These are phyloP conservation scores for Deladenus siricidicola DNA, from an alignment of 2,888 invertebrate genomes.

Conservation along the genomic window DNA sequence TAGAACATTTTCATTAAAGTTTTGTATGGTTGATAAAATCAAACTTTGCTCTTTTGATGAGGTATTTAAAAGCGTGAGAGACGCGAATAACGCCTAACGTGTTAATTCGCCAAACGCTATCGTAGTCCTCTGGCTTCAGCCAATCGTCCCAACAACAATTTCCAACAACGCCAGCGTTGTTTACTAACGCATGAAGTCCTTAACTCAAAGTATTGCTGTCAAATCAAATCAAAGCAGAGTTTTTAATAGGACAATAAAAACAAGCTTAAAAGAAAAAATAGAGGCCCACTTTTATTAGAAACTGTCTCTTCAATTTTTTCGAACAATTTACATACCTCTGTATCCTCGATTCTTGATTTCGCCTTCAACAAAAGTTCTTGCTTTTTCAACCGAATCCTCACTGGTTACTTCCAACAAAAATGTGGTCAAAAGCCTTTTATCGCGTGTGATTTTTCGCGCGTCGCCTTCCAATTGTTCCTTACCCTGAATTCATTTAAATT, in stretches of 20 bases:
- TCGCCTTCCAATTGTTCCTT: background rate
- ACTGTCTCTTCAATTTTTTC: no score
- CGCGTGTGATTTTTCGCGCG: background rate
- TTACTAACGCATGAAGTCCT: constrained; percentile 45
- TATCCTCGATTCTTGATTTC: background rate
- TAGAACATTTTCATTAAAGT: background rate
- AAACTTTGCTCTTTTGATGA: constrained; percentile 37
- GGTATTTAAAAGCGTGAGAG: constrained; percentile 39
- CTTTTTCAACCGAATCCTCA: constrained; percentile 1
- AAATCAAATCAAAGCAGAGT: no score
- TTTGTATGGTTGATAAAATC: background rate
- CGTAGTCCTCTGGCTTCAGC: constrained; percentile 52
- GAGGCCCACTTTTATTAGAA: no score
- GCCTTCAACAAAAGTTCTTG: constrained; percentile 1
- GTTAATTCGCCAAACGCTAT: constrained; percentile 42
- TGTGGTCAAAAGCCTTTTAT: background rate
- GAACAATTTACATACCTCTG: constrained; percentile 3
- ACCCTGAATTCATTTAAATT: background rate
- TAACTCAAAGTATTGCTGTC: background rate
- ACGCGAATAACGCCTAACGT: constrained; percentile 52
- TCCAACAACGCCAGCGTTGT: constrained; percentile 50
- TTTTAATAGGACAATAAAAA: no score
- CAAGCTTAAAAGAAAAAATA: no score
- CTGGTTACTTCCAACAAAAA: background rate
- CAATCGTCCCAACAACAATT: constrained; percentile 51